Evolutionary conservation across 2,113 vertebrate species (phyloP).

Genomic region (Equus quagga): DNA sequence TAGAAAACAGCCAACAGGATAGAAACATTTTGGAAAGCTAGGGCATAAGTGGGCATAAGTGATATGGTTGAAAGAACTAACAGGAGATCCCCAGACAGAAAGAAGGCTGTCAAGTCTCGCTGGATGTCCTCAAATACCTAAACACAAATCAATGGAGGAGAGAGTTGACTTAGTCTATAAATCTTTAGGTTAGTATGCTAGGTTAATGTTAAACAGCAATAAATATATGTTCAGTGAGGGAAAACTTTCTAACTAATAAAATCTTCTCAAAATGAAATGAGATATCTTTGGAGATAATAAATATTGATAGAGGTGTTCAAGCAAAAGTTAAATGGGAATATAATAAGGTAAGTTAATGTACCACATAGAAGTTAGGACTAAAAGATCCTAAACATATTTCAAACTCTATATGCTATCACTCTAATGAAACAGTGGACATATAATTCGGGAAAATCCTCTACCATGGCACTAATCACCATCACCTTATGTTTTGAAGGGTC

Average conservation of each 20-base stretch:
- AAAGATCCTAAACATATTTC: not conserved
- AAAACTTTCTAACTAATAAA: not conserved
- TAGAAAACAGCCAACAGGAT: not conserved
- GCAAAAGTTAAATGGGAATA: not conserved
- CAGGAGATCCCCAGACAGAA: not conserved
- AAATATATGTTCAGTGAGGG: not conserved
- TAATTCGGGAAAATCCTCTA: not conserved
- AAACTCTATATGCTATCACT: not conserved
- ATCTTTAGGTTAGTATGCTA: not conserved
- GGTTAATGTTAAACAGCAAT: not conserved
- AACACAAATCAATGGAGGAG: not conserved
- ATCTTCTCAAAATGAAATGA: conserved; percentile 23
- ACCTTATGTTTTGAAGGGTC: not conserved
- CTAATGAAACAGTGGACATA: not conserved
- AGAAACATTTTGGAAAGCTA: not conserved
- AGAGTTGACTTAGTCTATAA: not conserved
- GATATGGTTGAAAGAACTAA: not conserved
- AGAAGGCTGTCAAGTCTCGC: not conserved
- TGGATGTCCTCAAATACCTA: not conserved
- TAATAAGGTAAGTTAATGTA: not conserved
- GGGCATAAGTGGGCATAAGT: not conserved
- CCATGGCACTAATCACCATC: not conserved
- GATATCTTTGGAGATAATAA: not conserved
- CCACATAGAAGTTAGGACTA: not conserved
- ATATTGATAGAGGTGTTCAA: not conserved